Evolutionary conservation across 2,113 vertebrate species (phyloP), one percentile per base, ranked within the genome.

Genomic region (Grammomys surdaster): DNA sequence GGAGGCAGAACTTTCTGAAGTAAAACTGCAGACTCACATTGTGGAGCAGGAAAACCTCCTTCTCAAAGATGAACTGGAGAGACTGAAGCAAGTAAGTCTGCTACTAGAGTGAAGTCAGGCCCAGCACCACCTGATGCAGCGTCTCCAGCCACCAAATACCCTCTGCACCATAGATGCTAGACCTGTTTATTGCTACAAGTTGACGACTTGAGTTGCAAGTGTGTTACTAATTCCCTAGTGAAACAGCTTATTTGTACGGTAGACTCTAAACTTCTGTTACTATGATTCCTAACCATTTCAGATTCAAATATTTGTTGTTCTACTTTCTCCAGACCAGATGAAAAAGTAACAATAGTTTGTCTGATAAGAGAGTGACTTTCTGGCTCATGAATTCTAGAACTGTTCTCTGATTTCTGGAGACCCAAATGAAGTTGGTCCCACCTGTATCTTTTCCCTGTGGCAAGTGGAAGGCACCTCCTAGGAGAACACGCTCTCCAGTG

Each of bases 31-130:
- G 65, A 97, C 97, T 51, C 98, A 95, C 43, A 73, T 98, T 0
- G 89, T 99, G 97, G 98, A 99, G 96, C 98, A 99, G 93, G 99
- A 99, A 96, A 99, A 99, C 90, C 77, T 95, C 48, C 96, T 99
- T 95, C 99, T 99, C 80, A 98, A 98, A 82, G 98, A 98, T 89
- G 98, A 99, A 96, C 98, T 99, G 28, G 98, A 98, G 89, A 98
- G 98, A 96, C 89, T 97, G 36, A 98, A 98, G 51, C 98, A 98
- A 96, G 99, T 99, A 84, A 24, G 95, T 82, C 1, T 20, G 33
- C 90, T 80, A 36, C 36, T 51, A 0, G 0, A 70, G 81, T 46
- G 2, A 1, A 17, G 89, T 31, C 4, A 14, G 28, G 72, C 46
- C 24, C 63, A 28, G 0, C 20, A 1, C 5, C 11, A 1, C 12